Base-by-base conservation (phyloP, 2,888 invertebrate genomes). In the Timema podura region DNA sequence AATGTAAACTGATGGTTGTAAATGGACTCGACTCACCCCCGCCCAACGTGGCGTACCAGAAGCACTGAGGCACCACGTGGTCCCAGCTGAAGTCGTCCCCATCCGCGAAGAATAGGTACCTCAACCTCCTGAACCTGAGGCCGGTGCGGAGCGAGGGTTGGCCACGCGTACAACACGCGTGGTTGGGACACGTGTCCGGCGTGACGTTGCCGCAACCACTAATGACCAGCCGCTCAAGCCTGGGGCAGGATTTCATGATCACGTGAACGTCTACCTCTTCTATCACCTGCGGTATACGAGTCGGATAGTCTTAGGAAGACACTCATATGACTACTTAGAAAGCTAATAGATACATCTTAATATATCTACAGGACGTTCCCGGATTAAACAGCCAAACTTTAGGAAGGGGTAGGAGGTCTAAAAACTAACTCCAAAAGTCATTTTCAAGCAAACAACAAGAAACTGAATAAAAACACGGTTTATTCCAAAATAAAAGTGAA, bases 11-110 rank as follows among this genome's bases (percentile, higher is more conserved):
- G n/a, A n/a, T n/a, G n/a, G n/a, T n/a, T n/a, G n/a, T n/a, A n/a
- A n/a, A n/a, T n/a, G 11, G 16, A 54, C 6, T 7, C 16, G n/a
- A 66, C 70, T 71, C 57, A 74, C 76, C 72, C 46, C 74, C 69
- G 30, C 70, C 72, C 15, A 78, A 73, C 9, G 75, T 73, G 5
- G 77, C 74, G 7, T 70, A 69, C 78, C 78, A 78, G 73, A 78
- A 78, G 71, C 78, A 78, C 61, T 76, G 76, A 0, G 78, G 78
- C 45, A 76, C 74, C 44, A 73, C 73, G 72, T 78, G 78, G 65
- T 77, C 77, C 77, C 77, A 77, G 70, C 77, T 77, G 75, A 78
- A 78, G 73, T 78, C 78, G 68, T 78, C 78, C 1, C 78, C 77
- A 71, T 78, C 78, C 16, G 77, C 78, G 72, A 76, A 78, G 74